Base-by-base conservation (phyloP, 2,888 invertebrate species). In the Lycophotia porphyrea region DNA sequence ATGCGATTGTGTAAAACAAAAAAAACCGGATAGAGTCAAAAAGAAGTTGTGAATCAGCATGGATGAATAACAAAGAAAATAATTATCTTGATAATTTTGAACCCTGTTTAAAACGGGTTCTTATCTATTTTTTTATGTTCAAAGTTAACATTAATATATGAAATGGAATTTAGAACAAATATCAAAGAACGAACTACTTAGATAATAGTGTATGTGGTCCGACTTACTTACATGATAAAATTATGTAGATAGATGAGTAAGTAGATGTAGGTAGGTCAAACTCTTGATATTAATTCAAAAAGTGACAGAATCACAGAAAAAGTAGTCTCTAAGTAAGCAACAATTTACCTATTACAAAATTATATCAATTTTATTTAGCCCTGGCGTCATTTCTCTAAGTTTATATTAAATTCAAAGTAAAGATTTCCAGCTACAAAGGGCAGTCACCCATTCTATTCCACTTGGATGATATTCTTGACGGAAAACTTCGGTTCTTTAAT, bases 401-500 rank as follows among this genome's bases (percentile, higher is more conserved):
- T 70, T 74, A 71, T 74, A 80, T 67, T 80, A 61, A 74, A 74
- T 27, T 71, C 60, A 61, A 76, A 83, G 72, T 71, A 74, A 74
- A 80, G 63, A 83, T 77, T 74, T 80, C 44, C 42, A 74, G 68
- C 71, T 74, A 42, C 69, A 64, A 72, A 80, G 60, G 68, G 34
- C 70, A 83, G 21, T 66, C 58, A 70, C 52, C 74, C 71, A 72
- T 76, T 77, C 7, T 63, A 44, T 74, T 84, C 21, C 70, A 0
- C 77, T 83, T 27, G 27, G 36, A 55, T 71, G 52, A 64, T 60
- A 73, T 82, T 76, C 75, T 63, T 36, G 44, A 67, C 49, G 66
- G 67, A 52, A 72, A 83, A 72, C 60, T 69, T 82, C 34, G 44
- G 31, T 67, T 74, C 66, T 72, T 70, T 70, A 66, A 80, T 67